Base-by-base conservation (phyloP, 2,888 invertebrate genomes). In the Eupsilia transversa region DNA sequence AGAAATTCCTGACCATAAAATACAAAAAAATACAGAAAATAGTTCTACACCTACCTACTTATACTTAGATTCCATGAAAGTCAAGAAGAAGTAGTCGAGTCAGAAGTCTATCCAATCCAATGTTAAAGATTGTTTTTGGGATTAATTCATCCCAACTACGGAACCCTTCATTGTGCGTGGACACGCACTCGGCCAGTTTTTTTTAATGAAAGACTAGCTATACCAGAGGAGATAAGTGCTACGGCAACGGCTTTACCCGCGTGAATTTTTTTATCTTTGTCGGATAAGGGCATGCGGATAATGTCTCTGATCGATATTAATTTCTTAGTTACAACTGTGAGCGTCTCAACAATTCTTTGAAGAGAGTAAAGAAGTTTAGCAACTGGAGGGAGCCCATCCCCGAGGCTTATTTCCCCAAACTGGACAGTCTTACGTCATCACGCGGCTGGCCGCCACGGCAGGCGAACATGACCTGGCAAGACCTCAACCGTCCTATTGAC, bases 381-480 rank as follows among this genome's bases (percentile, higher is more conserved):
- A 97, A 98, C 91, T 97, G 97, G 92, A 97, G 97, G 17, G 97
- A 97, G 9, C 97, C 97, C 0, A 97, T 98, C 68, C 94, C 96
- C 0, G 98, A 98, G 90, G 98, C 97, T 0, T 98, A 98, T 90
- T 98, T 98, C 94, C 98, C 98, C 0, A 98, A 98, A 94, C 94
- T 98, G 56, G 97, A 98, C 92, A 98, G 98, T 79, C 92, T 97
- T 85, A 97, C 97, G 0, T 96, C 97, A 57, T 97, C 98, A 71
- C 97, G 98, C 38, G 97, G 97, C 0, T 98, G 98, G 97, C 98
- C 98, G 0, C 97, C 98, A 1, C 97, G 98, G 49, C 97, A 97
- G 30, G 94, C 97, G 30, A 97, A 97, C 80, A 97, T 97, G 89
- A 78, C 86, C 2, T 95, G 98, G 79, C 94, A 96, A 80, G 97